Evolutionary conservation across 1,140 invertebrate genomes (phyloP).

Genomic region (Rhizoglyphus robini): DNA sequence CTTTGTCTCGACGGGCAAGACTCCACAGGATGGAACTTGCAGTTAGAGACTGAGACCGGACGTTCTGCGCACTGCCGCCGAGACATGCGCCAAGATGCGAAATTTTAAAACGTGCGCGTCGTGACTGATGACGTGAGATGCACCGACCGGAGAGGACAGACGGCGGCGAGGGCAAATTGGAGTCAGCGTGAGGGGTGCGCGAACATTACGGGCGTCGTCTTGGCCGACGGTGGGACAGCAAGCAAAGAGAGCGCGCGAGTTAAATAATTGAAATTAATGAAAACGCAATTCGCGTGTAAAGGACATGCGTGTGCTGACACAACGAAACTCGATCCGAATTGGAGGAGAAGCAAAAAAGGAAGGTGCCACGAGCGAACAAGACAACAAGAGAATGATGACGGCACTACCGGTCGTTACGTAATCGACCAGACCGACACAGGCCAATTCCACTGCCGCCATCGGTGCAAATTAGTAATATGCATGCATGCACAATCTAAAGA

Average conservation of each 20-base stretch:
- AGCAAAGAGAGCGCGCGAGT: not conserved
- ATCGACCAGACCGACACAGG: not conserved
- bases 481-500: not conserved
- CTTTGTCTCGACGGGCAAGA: too few relatives aligned
- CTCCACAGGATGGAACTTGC: too few relatives aligned
- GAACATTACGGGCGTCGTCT: not conserved
- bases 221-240: not conserved
- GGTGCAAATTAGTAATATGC: not conserved
- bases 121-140: not conserved
- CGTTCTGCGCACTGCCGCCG: not conserved
- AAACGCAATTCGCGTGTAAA: not conserved
- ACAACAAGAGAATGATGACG: not conserved
- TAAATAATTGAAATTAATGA: conserved; percentile 13
- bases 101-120: conserved; percentile 10
- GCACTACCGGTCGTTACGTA: not conserved
- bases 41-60: too few relatives aligned
- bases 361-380: not conserved
- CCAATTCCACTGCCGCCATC: not conserved
- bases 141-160: not conserved
- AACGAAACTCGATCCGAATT: not conserved
- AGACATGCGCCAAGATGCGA: conserved; percentile 10
- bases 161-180: not conserved
- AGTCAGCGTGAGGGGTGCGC: conserved; percentile 1
- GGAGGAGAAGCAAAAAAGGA: not conserved
- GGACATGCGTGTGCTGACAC: not conserved